These are phyloP conservation scores for Cirrhinus molitorella DNA, from an alignment of 2,797 vertebrate species.

Conservation along the genomic window DNA sequence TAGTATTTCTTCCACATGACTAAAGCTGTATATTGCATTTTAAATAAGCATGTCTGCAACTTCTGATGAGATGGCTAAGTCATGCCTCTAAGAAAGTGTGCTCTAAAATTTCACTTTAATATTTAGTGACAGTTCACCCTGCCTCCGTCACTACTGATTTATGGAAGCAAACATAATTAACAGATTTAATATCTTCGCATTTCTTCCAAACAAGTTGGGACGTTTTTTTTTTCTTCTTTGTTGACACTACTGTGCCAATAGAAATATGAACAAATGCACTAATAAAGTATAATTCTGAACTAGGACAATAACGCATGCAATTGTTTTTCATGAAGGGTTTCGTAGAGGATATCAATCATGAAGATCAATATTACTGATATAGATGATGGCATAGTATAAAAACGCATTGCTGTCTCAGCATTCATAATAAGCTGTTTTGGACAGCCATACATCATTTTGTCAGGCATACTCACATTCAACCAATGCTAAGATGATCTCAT, in stretches of 20 bases:
- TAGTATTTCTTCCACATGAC: background rate
- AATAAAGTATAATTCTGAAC: background rate
- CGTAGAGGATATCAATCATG: slow-evolving; percentile 17
- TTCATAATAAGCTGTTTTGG: background rate
- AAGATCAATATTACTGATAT: background rate
- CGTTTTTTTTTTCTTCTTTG: background rate
- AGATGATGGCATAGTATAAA: background rate
- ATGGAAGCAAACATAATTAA: slow-evolving; percentile 13
- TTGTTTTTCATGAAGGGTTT: background rate
- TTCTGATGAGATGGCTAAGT: background rate
- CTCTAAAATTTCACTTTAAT: slow-evolving; percentile 36
- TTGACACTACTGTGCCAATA: background rate
- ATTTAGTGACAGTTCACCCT: slow-evolving; percentile 38
- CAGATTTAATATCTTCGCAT: background rate
- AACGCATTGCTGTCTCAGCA: background rate
- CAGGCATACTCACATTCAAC: background rate
- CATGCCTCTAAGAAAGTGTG: slow-evolving; percentile 1
- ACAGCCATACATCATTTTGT: slow-evolving; percentile 1
- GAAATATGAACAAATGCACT: background rate
- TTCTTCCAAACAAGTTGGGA: background rate
- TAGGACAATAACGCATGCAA: background rate
- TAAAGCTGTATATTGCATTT: slow-evolving; percentile 19
- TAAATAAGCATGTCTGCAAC: background rate
- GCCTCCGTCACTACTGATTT: slow-evolving; percentile 17
- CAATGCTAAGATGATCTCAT: background rate